Base-by-base conservation (phyloP, 2,113 vertebrate species). In the Copsychus sechellarum region DNA sequence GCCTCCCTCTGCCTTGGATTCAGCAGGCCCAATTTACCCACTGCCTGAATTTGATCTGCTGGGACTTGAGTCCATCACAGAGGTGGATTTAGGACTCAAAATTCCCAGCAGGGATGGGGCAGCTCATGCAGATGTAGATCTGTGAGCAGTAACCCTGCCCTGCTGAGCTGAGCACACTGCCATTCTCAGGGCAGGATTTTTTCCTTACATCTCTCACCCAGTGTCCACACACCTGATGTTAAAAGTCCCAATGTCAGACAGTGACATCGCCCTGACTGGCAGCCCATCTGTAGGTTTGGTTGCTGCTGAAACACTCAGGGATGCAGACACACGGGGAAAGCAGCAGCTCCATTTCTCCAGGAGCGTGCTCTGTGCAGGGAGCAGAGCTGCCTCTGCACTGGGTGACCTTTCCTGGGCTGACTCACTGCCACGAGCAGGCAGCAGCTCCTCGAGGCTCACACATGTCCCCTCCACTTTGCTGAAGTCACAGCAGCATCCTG, bases 221-320 rank as follows among this genome's bases (percentile, higher is more conserved):
- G 19, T 3, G 8, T 34, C 47, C 50, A 14, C 1, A 0, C 5
- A 17, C 34, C 33, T 16, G 29, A 25, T 8, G 4, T 40, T 36
- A n/a, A 18, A 69, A 86, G 19, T 14, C 40, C 54, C 38, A 60
- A 15, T 4, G 0, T 14, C 2, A 0, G 22, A 29, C 50, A 93
- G 28, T 38, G 48, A 14, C 3, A 0, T 11, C 19, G 9, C 43
- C 53, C 14, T 22, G 24, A 21, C 42, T 22, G 40, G 21, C 36
- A 64, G 10, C 20, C 53, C 9, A 0, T 2, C 1, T 3, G 24
- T 14, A 14, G 13, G 61, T 40, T 33, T 2, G 3, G 24, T 7
- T 54, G 50, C 33, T 42, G 7, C 28, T 12, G 0, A 50, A 36
- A 28, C 5, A 0, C 1, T 0, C 4, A 8, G 18, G 48, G 60